phyloP scores from a whole-genome alignment of 2,888 invertebrate species.

The Omphaloscelis lunosa region DNA sequence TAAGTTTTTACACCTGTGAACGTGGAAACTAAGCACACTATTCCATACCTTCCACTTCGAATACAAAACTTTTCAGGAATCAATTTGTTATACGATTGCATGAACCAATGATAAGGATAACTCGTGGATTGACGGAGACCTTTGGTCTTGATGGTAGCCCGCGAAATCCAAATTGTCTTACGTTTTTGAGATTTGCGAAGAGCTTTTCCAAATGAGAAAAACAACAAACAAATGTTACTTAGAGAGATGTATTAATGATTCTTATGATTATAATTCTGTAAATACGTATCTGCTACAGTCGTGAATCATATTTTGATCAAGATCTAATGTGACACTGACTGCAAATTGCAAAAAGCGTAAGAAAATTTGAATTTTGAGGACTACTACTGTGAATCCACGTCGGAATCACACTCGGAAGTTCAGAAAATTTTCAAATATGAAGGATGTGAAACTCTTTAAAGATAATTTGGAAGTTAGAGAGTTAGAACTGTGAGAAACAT shows the following conservation, averaged over 20 bases:
- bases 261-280: no score
- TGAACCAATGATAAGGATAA: not conserved
- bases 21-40: slow-evolving; percentile 30
- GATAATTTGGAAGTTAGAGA: not conserved
- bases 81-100: not conserved
- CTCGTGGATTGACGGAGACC: not conserved
- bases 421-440: not conserved
- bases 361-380: no score
- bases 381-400: no score
- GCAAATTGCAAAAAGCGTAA: no score
- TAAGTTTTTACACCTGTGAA: slow-evolving; percentile 68
- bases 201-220: no score
- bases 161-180: no score
- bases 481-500: slow-evolving; percentile 9
- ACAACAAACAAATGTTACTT: no score
- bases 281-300: no score
- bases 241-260: no score
- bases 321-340: no score
- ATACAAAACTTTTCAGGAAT: not conserved
- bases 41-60: not conserved
- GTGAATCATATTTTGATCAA: no score
- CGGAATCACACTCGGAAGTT: not conserved
- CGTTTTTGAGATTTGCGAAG: no score
- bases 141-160: not conserved
- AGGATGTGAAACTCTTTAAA: not conserved